Evolutionary conservation across 2,888 invertebrate genomes (phyloP).

Genomic region (Germaria angustata): DNA sequence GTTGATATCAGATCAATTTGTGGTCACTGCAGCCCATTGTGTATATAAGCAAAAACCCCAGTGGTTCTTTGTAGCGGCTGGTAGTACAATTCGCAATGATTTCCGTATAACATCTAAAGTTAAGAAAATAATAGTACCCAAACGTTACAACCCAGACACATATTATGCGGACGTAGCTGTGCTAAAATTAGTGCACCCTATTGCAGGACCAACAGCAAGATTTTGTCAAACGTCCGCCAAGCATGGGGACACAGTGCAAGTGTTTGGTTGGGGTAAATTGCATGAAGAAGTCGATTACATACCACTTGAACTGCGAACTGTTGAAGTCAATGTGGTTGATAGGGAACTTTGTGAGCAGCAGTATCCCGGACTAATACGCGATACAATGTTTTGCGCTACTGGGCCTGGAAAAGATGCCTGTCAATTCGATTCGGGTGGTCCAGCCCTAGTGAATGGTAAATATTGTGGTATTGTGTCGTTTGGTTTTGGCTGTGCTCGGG

Average conservation of each 20-base stretch:
- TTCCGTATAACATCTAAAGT: too few species aligned
- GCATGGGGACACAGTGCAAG: constrained; percentile 22
- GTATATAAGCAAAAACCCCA: too few species aligned
- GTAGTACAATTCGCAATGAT: too few species aligned
- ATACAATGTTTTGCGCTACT: constrained; percentile 68
- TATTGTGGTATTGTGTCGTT: constrained; percentile 84
- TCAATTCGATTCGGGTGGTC: constrained; percentile 69
- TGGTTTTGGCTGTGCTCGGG: constrained; percentile 72
- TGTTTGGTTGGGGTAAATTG: constrained; percentile 68
- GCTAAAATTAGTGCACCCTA: constrained; percentile 27
- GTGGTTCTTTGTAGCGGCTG: background rate
- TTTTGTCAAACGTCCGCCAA: background rate
- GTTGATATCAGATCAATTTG: background rate
- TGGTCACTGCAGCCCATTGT: constrained; percentile 5
- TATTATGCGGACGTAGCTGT: constrained; percentile 67
- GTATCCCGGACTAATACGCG: constrained; percentile 1
- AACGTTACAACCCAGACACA: background rate
- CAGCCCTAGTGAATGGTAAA: constrained; percentile 56
- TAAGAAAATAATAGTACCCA: constrained; percentile 11
- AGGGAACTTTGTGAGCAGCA: background rate
- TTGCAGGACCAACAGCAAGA: constrained; percentile 47
- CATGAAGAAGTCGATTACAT: background rate
- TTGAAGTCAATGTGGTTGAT: constrained; percentile 19
- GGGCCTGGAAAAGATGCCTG: constrained; percentile 66
- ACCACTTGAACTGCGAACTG: constrained; percentile 46